Evolutionary conservation across 2,888 invertebrate species (phyloP), one percentile per base, ranked within the genome.

Genomic region (Antitype chi): DNA sequence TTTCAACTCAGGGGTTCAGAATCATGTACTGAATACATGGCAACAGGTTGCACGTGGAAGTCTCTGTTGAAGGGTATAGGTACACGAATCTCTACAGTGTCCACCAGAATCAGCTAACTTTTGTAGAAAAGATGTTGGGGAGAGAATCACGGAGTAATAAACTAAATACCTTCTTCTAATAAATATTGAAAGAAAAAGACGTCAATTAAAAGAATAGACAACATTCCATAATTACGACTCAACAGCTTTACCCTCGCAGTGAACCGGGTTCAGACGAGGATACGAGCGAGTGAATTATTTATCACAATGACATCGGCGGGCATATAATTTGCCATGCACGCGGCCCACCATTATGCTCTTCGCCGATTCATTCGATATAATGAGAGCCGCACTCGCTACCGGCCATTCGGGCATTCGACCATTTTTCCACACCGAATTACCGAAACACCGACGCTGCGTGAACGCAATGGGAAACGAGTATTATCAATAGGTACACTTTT

Each of bases 351-450:
- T 95, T 94, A 94, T 93, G 91, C 90, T 93, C 93, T 94, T 92
- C 91, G 93, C 90, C 96, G 92, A 96, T 94, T 96, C 96, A 96
- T 95, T 94, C 94, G 82, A 93, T 93, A 93, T 96, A 96, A 96
- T 95, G 95, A 96, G 94, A 89, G 80, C 87, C 85, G 86, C 85
- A 85, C 88, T 89, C 85, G 92, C 94, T 94, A 94, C 95, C 93
- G 93, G 87, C 93, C 90, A 91, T 91, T 89, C 92, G 93, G 88
- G 93, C 89, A 91, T 90, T 89, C 93, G 92, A 87, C 92, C 90
- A 92, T 91, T 89, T 90, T 89, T 90, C 82, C 85, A 85, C 81
- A 86, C 81, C 73, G 76, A 81, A 81, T 78, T 80, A 80, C 76
- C 79, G 71, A 87, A 84, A 84, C 85, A 76, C 71, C 82, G 74